These are phyloP conservation scores for Caenorhabditis sp. DNA, from an alignment of 2,888 invertebrate genomes.

Conservation along the genomic window DNA sequence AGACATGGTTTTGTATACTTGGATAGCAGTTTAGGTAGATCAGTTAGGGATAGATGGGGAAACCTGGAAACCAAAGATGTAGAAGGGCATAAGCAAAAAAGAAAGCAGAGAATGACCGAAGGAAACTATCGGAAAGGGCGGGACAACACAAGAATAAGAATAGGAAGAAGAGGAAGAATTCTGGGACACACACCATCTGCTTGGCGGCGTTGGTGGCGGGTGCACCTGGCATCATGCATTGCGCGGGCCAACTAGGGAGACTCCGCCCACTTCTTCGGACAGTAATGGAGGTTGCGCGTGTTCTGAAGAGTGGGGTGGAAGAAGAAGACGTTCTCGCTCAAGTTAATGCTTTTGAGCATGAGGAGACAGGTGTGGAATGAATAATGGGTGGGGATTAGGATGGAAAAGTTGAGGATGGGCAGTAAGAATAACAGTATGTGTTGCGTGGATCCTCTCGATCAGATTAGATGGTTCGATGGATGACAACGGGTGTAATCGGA, in stretches of 20 bases:
- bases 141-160: not conserved
- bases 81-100: slow-evolving; percentile 2
- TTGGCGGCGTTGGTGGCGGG: slow-evolving; percentile 25
- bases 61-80: not conserved
- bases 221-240: slow-evolving; percentile 56
- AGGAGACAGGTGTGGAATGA: slow-evolving; percentile 41
- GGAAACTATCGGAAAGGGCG: not conserved
- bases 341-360: slow-evolving; percentile 24
- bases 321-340: slow-evolving; percentile 14
- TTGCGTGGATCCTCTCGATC: not conserved
- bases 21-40: not conserved
- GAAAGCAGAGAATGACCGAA: slow-evolving; percentile 10
- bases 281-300: slow-evolving; percentile 37
- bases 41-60: not conserved
- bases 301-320: not conserved
- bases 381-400: slow-evolving; percentile 1
- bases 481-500: not conserved
- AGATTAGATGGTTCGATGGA: not conserved
- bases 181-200: slow-evolving; percentile 48
- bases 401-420: not conserved
- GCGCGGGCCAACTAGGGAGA: not conserved
- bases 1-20: not conserved
- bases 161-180: not conserved
- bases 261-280: slow-evolving; percentile 46
- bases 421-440: slow-evolving; percentile 3